Percentiles rank a stretch among this genome's conserved stretches.
Conservation (phyloP, 2,888 invertebrate species). For the Amblyjoppa fuscipennis region DNA sequence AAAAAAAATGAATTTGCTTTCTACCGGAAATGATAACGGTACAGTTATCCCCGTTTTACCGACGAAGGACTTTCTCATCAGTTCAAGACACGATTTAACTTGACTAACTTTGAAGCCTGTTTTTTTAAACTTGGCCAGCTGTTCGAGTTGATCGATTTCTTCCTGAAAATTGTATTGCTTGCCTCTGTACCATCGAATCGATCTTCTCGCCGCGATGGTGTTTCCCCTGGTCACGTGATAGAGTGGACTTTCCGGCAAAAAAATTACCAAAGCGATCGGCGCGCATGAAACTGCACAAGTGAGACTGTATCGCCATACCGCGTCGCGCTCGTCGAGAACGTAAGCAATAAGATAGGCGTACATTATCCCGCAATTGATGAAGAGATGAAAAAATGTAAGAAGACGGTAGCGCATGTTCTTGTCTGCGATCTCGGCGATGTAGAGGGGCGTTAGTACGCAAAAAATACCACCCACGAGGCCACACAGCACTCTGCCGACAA, state of each 20-base stretch:
- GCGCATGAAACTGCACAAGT: conserved; percentile 76
- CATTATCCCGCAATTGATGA: conserved; percentile 80
- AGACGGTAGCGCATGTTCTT: conserved; percentile 74
- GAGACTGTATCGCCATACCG: conserved; percentile 76
- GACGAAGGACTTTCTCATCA: not conserved
- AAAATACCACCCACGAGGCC: conserved; percentile 77
- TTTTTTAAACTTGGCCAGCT: conserved; percentile 63
- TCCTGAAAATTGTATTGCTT: conserved; percentile 64
- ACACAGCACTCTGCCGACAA: conserved; percentile 77
- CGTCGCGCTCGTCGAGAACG: conserved; percentile 54
- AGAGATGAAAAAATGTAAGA: conserved; percentile 77
- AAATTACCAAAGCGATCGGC: conserved; percentile 71
- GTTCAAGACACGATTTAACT: not conserved
- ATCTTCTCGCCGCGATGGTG: conserved; percentile 72
- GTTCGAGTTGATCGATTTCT: conserved; percentile 75
- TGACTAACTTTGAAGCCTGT: conserved; percentile 70
- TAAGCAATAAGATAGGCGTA: conserved; percentile 76
- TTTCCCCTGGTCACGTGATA: conserved; percentile 74
- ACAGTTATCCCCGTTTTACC: not conserved
- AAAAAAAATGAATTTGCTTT: not conserved
- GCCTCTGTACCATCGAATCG: conserved; percentile 76
- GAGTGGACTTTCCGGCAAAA: conserved; percentile 78
- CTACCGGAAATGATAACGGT: not conserved
- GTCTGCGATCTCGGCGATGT: conserved; percentile 79
- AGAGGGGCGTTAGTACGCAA: conserved; percentile 77